A percentile compares a stretch with the other conserved stretches of the same genome.
Evolutionary conservation across 2,888 invertebrate genomes (phyloP).

Genomic region (Hartigia nigra): DNA sequence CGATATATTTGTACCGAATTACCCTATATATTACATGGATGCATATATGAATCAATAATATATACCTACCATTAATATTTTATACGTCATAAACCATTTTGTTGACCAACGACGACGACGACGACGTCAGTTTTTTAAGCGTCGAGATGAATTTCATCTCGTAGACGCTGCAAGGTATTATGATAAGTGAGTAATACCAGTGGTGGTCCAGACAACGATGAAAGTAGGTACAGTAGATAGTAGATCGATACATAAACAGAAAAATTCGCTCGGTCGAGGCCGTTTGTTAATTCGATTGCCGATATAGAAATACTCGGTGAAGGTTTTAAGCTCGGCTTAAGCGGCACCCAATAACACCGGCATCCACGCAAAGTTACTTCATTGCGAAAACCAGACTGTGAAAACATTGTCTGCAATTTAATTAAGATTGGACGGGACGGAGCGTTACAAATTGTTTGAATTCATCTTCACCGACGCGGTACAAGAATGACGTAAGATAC

Average conservation of each 20-base stretch:
- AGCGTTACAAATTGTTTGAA: constrained; percentile 12
- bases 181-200: not conserved
- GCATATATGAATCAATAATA: too few species aligned
- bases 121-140: not conserved
- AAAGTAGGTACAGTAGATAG: not conserved
- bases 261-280: not conserved
- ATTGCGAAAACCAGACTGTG: constrained; percentile 13
- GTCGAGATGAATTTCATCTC: not conserved
- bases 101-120: too few species aligned
- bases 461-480: constrained; percentile 1
- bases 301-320: constrained; percentile 7
- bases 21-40: too few species aligned
- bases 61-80: too few species aligned
- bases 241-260: not conserved
- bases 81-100: too few species aligned
- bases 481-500: not conserved
- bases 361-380: constrained; percentile 15
- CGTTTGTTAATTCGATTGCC: constrained; percentile 11
- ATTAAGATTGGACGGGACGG: constrained; percentile 16
- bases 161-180: not conserved
- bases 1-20: not conserved
- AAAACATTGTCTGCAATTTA: constrained; percentile 24
- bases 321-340: constrained; percentile 2
- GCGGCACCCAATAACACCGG: constrained; percentile 6
- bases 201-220: not conserved